A percentile compares a stretch with the other conserved stretches of the same genome.
These are phyloP conservation scores for Trypoxylon attenuatum DNA, from an alignment of 2,888 invertebrate species.

Conservation along the genomic window DNA sequence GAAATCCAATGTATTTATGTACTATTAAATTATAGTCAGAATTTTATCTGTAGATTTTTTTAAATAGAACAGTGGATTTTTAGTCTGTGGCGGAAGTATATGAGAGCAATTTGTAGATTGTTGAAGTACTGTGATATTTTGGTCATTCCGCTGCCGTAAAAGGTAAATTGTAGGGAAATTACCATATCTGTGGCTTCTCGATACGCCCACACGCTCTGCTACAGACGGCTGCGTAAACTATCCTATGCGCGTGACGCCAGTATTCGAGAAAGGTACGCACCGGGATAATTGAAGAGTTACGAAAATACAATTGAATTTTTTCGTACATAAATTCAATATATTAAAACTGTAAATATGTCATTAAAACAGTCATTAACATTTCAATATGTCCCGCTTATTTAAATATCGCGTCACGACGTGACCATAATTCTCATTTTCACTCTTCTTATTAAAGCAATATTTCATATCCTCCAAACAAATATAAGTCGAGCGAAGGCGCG, in stretches of 20 bases:
- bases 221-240: too few relatives aligned
- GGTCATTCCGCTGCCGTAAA: slow-evolving; percentile 61
- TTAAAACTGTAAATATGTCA: too few relatives aligned
- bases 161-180: slow-evolving; percentile 56
- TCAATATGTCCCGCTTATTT: not conserved
- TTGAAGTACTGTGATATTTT: slow-evolving; percentile 48
- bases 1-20: not conserved
- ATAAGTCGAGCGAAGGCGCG: not conserved
- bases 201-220: slow-evolving; percentile 16
- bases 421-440: not conserved
- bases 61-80: too few relatives aligned
- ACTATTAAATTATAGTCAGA: not conserved
- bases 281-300: too few relatives aligned
- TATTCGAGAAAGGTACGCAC: too few relatives aligned
- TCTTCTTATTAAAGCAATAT: not conserved
- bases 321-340: too few relatives aligned
- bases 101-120: slow-evolving; percentile 52
- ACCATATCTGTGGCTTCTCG: slow-evolving; percentile 19
- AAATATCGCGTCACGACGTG: too few relatives aligned
- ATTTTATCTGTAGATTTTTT: not conserved
- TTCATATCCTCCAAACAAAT: too few relatives aligned
- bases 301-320: too few relatives aligned
- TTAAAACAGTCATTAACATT: too few relatives aligned
- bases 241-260: too few relatives aligned
- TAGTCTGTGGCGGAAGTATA: too few relatives aligned